Evolutionary conservation across 2,888 invertebrate genomes (phyloP).

Genomic region (Sycophila texana): DNA sequence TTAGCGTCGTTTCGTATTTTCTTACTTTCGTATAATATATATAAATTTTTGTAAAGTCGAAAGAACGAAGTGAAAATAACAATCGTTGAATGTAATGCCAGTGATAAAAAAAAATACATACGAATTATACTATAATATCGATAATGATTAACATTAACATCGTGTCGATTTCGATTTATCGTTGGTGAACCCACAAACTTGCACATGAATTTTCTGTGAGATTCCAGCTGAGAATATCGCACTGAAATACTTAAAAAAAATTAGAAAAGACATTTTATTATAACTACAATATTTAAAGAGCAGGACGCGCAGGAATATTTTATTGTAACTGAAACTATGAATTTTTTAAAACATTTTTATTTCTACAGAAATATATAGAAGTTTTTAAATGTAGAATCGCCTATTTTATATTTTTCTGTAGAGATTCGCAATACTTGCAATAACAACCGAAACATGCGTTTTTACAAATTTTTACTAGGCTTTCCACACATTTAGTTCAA

Average conservation of each 20-base stretch:
- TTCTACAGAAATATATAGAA: conserved; percentile 49
- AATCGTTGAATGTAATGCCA: conserved; percentile 70
- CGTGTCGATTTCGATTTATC: conserved; percentile 58
- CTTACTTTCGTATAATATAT: conserved; percentile 74
- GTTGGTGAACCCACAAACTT: conserved; percentile 40
- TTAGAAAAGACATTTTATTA: conserved; percentile 43
- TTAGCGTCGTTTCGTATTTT: conserved; percentile 75
- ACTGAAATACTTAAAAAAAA: conserved; percentile 37
- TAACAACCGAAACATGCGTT: conserved; percentile 32
- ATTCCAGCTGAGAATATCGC: conserved; percentile 61
- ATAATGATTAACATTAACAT: conserved; percentile 56
- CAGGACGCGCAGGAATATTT: conserved; percentile 49
- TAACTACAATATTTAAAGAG: conserved; percentile 35
- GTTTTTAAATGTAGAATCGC: neutral
- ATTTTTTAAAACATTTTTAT: conserved; percentile 36
- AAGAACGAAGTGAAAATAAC: conserved; percentile 64
- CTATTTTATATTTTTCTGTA: conserved; percentile 50
- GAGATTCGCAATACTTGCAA: conserved; percentile 38
- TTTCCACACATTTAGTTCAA: conserved; percentile 41
- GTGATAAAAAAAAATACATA: conserved; percentile 66
- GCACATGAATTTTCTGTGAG: conserved; percentile 59
- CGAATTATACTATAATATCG: conserved; percentile 65
- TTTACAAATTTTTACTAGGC: conserved; percentile 23
- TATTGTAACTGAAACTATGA: conserved; percentile 50
- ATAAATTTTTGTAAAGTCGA: conserved; percentile 71